These are phyloP conservation scores for Solea solea DNA, from an alignment of 2,113 vertebrate genomes.

Conservation along the genomic window DNA sequence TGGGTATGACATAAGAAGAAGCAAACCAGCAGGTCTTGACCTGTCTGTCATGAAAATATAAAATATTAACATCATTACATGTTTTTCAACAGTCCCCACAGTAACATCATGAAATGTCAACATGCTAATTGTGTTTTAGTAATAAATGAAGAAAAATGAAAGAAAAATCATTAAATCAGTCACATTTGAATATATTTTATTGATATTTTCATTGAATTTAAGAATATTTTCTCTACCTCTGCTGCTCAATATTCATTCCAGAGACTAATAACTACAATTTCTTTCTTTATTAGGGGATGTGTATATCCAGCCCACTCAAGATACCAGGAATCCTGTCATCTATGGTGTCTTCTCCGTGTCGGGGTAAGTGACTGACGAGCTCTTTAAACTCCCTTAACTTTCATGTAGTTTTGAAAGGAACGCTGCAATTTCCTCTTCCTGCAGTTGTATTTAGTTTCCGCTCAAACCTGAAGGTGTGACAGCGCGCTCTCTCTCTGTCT, in stretches of 20 bases:
- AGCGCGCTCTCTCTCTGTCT: conserved; percentile 13
- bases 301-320: conserved; percentile 97
- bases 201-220: too few species aligned
- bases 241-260: background rate
- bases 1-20: background rate
- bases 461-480: conserved; percentile 37
- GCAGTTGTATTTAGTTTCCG: conserved; percentile 35
- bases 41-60: too few species aligned
- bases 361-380: conserved; percentile 83
- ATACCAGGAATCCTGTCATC: conserved; percentile 96
- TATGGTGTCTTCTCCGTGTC: conserved; percentile 96
- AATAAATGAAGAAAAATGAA: too few species aligned
- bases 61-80: too few species aligned
- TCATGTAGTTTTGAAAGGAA: conserved; percentile 28
- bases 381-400: conserved; percentile 43
- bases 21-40: too few species aligned
- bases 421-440: conserved; percentile 45
- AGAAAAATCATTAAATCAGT: too few species aligned
- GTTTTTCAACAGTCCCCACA: too few species aligned
- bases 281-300: conserved; percentile 88
- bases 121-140: too few species aligned
- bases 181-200: too few species aligned
- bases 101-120: too few species aligned
- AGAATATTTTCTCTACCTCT: too few species aligned
- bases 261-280: conserved; percentile 27